Base-by-base conservation (phyloP, 2,797 vertebrate genomes). In the Taenioides sp. region DNA sequence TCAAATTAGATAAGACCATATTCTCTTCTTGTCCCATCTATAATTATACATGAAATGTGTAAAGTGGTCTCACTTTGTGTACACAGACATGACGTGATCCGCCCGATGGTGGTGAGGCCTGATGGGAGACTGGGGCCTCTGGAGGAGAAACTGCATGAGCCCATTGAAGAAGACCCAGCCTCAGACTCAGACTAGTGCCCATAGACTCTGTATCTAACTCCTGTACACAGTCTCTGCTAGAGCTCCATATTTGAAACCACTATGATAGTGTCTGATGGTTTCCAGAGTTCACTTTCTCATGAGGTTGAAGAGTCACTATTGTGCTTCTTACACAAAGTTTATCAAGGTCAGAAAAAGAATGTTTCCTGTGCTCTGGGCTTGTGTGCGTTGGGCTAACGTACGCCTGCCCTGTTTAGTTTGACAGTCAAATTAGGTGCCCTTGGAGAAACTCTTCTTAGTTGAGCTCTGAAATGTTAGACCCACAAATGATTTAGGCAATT, bases 61-160 rank as follows among this genome's bases (percentile, higher is more conserved):
- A 22, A 54, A 2, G 7, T 1, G 20, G n/a, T 7, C 9, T 22
- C 20, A 0, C 52, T 76, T 84, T 90, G 81, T 78, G 85, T 89
- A 86, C 84, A 68, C 94, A 99, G 98, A 86, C 95, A 99, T 89
- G 95, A 97, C 80, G 87, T 99, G 84, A 98, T 99, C 87, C 96
- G 95, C 67, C 97, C 98, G 34, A 97, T 99, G 97, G 96, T 96
- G 66, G 95, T 99, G 78, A 94, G 93, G 83, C 94, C 94, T 2
- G 97, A 99, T 7, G 97, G 97, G 76, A 96, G 97, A 54, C 93
- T 99, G 88, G 96, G 96, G 5, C 97, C 97, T 83, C 94, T 99
- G 81, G 96, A 96, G 86, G 96, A 98, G 83, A 93, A 95, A 1
- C 89, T 97, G 65, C 91, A 78, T 69, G 91, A 92, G 71, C 95